A percentile compares a stretch with the other conserved stretches of the same genome.
These are phyloP conservation scores for rabbit (Oryctolagus cuniculus) DNA, from an alignment of 2,113 vertebrate genomes.

Conservation along the genomic window mOryCun1.1 NC_091435.1:126071001-126071500, in stretches of 20 bases:
- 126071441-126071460: no score
- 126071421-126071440: no score
- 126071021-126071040: neutral
- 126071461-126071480: no score
- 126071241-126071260: neutral
- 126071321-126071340: no score
- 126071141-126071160: neutral
- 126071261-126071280: no score
- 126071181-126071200: neutral
- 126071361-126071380: no score
- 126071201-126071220: neutral
- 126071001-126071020: neutral
- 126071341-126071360: no score
- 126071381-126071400: no score
- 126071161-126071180: neutral
- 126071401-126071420: no score
- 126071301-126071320: no score
- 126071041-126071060: conserved; percentile 1
- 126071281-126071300: no score
- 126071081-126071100: neutral
- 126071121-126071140: neutral
- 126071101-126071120: neutral
- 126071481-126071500: no score
- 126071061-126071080: neutral
- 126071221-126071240: neutral